These are phyloP conservation scores for Ceyx cyanopectus DNA, from an alignment of 2,113 vertebrate genomes.

Conservation along the genomic window DNA sequence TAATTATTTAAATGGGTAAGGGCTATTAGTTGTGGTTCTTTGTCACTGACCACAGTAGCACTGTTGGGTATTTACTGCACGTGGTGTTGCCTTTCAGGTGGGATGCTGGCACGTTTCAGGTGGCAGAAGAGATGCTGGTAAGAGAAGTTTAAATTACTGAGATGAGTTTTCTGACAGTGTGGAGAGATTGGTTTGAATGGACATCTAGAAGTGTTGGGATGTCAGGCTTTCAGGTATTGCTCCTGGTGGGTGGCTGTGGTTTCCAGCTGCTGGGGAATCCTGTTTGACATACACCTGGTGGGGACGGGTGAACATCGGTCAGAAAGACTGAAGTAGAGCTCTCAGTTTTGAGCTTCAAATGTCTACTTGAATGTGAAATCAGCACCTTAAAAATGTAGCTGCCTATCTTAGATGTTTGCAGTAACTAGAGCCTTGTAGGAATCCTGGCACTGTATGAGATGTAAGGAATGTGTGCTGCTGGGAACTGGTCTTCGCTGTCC, in stretches of 20 bases:
- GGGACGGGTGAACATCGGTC: background rate
- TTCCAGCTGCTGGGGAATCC: background rate
- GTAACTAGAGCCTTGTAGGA: background rate
- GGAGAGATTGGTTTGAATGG: background rate
- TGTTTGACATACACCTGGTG: rapidly evolving
- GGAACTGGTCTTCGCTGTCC: background rate
- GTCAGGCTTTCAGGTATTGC: background rate
- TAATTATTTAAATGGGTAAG: background rate
- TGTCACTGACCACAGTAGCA: background rate
- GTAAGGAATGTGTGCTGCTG: background rate
- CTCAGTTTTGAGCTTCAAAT: background rate
- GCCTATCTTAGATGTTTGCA: background rate
- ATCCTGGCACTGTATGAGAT: background rate
- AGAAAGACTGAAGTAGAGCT: background rate
- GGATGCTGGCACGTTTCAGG: background rate
- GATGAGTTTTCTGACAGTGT: background rate
- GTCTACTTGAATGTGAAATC: background rate
- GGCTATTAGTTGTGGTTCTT: background rate
- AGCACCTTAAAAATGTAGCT: background rate
- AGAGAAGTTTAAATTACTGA: background rate
- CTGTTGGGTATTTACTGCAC: background rate
- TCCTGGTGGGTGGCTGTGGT: background rate
- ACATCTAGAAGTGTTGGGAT: background rate
- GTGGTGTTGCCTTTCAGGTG: background rate
- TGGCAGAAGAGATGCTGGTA: background rate